Conservation (phyloP, 2,113 vertebrate genomes). For the Monopterus albus region DNA sequence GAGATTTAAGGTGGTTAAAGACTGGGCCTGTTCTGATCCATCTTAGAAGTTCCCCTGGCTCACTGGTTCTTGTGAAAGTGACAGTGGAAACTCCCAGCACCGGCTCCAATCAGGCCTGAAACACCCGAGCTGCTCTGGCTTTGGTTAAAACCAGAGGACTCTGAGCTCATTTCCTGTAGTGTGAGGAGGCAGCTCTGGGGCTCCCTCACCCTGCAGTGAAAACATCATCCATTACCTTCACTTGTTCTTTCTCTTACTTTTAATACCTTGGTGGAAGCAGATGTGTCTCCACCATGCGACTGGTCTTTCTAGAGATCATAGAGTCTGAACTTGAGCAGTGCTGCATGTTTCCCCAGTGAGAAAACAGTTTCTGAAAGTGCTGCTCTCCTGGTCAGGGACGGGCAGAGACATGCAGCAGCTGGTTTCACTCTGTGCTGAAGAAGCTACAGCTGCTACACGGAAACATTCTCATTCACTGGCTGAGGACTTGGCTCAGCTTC, state of each 20-base stretch:
- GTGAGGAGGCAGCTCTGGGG: conserved; percentile 61
- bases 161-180: conserved; percentile 79
- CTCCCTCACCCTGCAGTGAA: conserved; percentile 87
- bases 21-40: too few relatives aligned
- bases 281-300: too few relatives aligned
- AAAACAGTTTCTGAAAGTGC: conserved; percentile 1
- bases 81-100: too few relatives aligned
- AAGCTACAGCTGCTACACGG: conserved; percentile 15
- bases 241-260: too few relatives aligned
- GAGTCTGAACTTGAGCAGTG: conserved; percentile 25
- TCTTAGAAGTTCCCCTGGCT: too few relatives aligned
- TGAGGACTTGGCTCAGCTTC: background rate
- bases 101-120: conserved; percentile 47
- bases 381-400: conserved; percentile 28
- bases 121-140: background rate
- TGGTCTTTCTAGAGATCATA: background rate
- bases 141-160: conserved; percentile 32
- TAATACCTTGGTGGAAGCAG: too few relatives aligned
- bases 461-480: conserved; percentile 1
- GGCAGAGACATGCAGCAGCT: conserved; percentile 36
- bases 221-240: conserved; percentile 92
- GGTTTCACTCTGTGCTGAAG: conserved; percentile 23
- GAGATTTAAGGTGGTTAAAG: too few relatives aligned
- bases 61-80: too few relatives aligned
- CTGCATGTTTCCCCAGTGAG: background rate